These are phyloP conservation scores for Florisuga fusca DNA, from an alignment of 2,797 vertebrate species.

Conservation along the genomic window DNA sequence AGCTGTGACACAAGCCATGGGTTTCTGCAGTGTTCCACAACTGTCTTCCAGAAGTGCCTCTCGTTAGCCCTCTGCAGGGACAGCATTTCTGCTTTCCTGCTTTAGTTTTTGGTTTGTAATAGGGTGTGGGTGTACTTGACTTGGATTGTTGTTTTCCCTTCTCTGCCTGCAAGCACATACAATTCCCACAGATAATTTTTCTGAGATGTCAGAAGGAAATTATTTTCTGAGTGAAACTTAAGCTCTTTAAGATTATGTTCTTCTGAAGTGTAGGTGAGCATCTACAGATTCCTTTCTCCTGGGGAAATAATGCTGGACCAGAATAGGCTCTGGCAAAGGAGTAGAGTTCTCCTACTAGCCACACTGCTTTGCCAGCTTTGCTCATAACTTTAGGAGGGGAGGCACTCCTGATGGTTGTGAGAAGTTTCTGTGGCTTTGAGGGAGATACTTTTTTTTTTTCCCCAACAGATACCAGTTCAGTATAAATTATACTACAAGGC, in stretches of 20 bases:
- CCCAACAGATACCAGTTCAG: background rate
- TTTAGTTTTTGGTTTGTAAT: background rate
- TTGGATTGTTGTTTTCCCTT: background rate
- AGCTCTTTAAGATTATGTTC: background rate
- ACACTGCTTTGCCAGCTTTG: background rate
- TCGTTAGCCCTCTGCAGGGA: background rate
- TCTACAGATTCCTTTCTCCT: background rate
- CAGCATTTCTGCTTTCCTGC: background rate
- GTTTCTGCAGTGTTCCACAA: background rate
- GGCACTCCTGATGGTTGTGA: background rate
- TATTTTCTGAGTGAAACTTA: background rate
- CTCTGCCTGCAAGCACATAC: background rate
- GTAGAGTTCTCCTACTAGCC: background rate
- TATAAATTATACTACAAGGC: background rate
- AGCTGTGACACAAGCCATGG: fast-evolving
- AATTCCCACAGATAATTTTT: background rate
- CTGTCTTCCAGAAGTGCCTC: background rate
- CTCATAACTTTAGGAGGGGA: background rate
- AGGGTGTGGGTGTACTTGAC: background rate
- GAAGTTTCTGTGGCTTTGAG: background rate
- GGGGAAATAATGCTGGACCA: background rate
- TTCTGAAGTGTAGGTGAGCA: background rate
- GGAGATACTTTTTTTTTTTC: background rate
- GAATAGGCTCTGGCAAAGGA: background rate
- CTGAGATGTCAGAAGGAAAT: background rate